A percentile compares a stretch with the other conserved stretches of the same genome.
These are phyloP conservation scores for Desoria tigrina DNA, from an alignment of 2,888 invertebrate species.

Conservation along the genomic window DNA sequence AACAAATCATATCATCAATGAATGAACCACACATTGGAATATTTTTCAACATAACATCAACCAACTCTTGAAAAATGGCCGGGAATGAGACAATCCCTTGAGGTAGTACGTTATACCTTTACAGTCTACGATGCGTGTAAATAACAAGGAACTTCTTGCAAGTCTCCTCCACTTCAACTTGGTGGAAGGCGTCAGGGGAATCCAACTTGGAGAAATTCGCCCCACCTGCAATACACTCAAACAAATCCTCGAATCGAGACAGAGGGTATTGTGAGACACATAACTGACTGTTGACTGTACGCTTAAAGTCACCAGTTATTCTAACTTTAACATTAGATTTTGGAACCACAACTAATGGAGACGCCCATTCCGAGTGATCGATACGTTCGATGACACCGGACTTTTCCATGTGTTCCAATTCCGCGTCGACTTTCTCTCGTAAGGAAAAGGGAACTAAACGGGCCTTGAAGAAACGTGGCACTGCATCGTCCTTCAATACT, in stretches of 20 bases:
- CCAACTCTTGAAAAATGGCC: constrained; percentile 55
- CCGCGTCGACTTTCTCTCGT: constrained; percentile 49
- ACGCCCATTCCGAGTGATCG: constrained; percentile 54
- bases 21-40: constrained; percentile 52
- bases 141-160: constrained; percentile 53
- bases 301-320: constrained; percentile 55
- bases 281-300: constrained; percentile 52
- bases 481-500: constrained; percentile 51
- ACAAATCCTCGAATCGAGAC: constrained; percentile 50
- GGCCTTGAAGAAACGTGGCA: constrained; percentile 51
- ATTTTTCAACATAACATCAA: constrained; percentile 55
- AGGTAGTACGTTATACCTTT: constrained; percentile 54
- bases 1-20: constrained; percentile 55
- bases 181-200: constrained; percentile 55
- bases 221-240: constrained; percentile 50
- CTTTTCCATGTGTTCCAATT: constrained; percentile 50
- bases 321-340: constrained; percentile 55
- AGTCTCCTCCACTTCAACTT: constrained; percentile 54
- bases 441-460: constrained; percentile 54
- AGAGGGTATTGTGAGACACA: constrained; percentile 53
- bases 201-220: constrained; percentile 56
- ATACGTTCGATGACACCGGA: constrained; percentile 48
- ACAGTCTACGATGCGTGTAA: constrained; percentile 55
- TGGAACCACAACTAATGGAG: constrained; percentile 56
- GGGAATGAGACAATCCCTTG: constrained; percentile 56